These are phyloP conservation scores for Smutsia temminckii DNA, from an alignment of 2,797 vertebrate genomes.

Conservation along the genomic window DNA sequence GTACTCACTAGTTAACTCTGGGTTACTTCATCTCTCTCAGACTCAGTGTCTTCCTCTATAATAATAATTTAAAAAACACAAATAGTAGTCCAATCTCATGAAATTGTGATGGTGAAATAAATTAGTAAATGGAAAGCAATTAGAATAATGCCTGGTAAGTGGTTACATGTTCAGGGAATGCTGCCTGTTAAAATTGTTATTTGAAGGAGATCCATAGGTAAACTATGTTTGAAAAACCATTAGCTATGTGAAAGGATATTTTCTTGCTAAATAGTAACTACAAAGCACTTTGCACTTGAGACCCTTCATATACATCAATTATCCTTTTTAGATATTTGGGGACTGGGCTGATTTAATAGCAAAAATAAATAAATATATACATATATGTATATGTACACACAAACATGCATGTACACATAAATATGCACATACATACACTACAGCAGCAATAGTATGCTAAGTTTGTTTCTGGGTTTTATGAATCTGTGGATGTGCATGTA, in stretches of 20 bases:
- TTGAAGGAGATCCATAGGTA: neutral
- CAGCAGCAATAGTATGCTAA: neutral
- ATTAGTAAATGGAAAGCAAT: neutral
- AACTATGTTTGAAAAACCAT: neutral
- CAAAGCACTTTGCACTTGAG: neutral
- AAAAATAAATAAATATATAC: neutral
- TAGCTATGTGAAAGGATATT: neutral
- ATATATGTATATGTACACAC: too few species aligned
- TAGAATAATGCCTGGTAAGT: neutral
- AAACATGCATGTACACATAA: too few species aligned
- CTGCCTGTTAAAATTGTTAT: neutral
- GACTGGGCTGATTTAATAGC: neutral
- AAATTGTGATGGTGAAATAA: neutral
- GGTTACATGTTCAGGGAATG: neutral
- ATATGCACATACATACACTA: too few species aligned
- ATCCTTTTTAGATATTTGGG: neutral
- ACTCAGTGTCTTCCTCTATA: neutral
- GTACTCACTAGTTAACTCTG: neutral
- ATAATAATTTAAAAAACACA: neutral
- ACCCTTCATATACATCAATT: neutral
- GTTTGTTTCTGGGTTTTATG: neutral
- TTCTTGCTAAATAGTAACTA: neutral
- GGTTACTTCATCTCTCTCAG: neutral
- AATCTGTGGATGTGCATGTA: rapidly evolving
- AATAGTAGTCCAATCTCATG: neutral